Percentiles rank a stretch among this genome's conserved stretches.
Conservation (phyloP, 2,797 vertebrate genomes). For the Hippopotamyrus pictus region DNA sequence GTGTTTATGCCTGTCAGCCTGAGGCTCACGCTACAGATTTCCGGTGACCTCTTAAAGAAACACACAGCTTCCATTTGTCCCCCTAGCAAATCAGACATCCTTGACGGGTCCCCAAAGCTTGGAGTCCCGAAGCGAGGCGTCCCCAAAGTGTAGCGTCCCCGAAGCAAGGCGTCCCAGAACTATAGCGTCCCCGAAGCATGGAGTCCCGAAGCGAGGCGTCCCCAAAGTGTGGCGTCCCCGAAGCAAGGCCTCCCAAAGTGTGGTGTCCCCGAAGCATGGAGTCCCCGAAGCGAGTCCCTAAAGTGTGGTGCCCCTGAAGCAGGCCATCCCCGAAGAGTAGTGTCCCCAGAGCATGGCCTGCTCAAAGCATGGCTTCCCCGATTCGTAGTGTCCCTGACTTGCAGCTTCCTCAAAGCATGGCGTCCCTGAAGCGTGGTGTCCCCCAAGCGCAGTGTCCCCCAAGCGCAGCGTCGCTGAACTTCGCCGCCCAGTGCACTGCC, state of each 20-base stretch:
- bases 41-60: neutral
- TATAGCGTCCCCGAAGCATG: neutral
- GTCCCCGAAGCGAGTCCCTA: neutral
- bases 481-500: neutral
- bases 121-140: neutral
- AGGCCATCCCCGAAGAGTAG: neutral
- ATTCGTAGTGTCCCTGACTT: no score
- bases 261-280: neutral
- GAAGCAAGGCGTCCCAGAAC: neutral
- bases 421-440: no score
- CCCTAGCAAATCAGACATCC: neutral
- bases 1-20: neutral
- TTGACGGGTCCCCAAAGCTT: neutral
- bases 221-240: neutral
- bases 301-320: neutral
- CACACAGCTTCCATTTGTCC: neutral
- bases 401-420: no score
- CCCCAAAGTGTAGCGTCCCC: neutral
- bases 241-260: neutral
- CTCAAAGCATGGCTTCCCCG: no score
- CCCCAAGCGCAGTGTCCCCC: neutral
- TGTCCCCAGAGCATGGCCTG: no score
- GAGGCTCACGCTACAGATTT: neutral
- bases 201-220: neutral
- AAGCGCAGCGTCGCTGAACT: neutral